Conservation (phyloP, 2,888 invertebrate species). For the Tyria jacobaeae region DNA sequence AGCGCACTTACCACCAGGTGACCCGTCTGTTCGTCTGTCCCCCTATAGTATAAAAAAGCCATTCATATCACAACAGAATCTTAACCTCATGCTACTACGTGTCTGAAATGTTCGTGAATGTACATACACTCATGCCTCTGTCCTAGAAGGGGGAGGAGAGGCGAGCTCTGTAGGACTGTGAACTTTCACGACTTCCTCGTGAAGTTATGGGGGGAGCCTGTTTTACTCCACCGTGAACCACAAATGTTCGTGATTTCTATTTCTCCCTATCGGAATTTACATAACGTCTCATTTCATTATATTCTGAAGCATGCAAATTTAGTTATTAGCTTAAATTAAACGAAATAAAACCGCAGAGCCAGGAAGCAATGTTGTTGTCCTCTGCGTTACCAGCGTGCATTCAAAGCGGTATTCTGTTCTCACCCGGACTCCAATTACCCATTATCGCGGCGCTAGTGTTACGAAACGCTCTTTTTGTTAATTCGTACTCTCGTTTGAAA, state of each 20-base stretch:
- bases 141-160: too few species aligned
- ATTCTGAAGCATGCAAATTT: background rate
- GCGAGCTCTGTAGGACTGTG: too few species aligned
- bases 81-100: too few species aligned
- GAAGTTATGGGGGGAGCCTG: too few species aligned
- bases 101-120: too few species aligned
- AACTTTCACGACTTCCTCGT: too few species aligned
- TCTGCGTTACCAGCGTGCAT: slow-evolving; percentile 11
- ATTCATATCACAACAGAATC: too few species aligned
- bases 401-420: slow-evolving; percentile 16
- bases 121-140: too few species aligned
- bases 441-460: slow-evolving; percentile 26
- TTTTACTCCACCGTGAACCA: too few species aligned
- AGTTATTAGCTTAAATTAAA: background rate
- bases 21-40: too few species aligned
- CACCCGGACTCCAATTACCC: slow-evolving; percentile 22
- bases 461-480: slow-evolving; percentile 15
- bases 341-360: background rate
- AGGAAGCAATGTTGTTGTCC: slow-evolving; percentile 6
- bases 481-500: background rate
- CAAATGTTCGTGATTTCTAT: background rate
- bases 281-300: background rate
- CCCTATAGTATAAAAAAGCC: too few species aligned
- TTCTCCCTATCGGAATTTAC: background rate
- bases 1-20: too few species aligned